A percentile compares a stretch with the other conserved stretches of the same genome.
Evolutionary conservation across 2,113 vertebrate species (phyloP).

Genomic region (Formicarius rufipectus): DNA sequence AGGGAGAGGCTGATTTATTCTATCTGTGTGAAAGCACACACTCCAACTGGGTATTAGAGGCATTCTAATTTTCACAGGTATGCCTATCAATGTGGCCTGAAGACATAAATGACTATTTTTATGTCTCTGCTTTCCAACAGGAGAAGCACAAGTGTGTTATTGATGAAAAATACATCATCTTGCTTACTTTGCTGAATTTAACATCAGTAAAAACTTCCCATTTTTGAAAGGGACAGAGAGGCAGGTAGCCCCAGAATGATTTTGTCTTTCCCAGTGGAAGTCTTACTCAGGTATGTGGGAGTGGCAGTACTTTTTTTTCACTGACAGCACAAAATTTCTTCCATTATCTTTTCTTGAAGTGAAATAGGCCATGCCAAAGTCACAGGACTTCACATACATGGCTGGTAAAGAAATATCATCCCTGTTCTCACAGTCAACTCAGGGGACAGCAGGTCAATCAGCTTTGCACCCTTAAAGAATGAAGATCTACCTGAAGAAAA

Average conservation of each 20-base stretch:
- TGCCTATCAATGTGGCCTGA: rapidly evolving
- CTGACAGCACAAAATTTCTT: neutral
- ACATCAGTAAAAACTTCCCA: neutral
- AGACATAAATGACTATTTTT: neutral
- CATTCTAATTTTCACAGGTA: neutral
- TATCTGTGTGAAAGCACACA: neutral
- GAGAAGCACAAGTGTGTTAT: neutral
- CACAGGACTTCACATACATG: rapidly evolving
- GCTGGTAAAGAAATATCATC: neutral
- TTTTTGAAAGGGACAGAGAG: neutral
- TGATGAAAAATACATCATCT: neutral
- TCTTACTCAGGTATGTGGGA: neutral
- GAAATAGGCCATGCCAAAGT: neutral
- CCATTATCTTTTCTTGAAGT: neutral
- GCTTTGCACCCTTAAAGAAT: neutral
- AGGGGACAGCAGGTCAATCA: neutral
- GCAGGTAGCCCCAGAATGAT: neutral
- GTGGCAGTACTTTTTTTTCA: neutral
- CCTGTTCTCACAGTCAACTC: neutral
- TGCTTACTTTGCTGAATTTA: neutral
- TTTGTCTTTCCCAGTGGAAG: neutral
- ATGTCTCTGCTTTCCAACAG: neutral
- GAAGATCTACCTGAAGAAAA: neutral
- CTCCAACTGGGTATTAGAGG: neutral
- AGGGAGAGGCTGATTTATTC: neutral